Evolutionary conservation across 2,888 invertebrate genomes (phyloP), one percentile per base, ranked within the genome.

Genomic region (Drepanosiphum platanoidis): DNA sequence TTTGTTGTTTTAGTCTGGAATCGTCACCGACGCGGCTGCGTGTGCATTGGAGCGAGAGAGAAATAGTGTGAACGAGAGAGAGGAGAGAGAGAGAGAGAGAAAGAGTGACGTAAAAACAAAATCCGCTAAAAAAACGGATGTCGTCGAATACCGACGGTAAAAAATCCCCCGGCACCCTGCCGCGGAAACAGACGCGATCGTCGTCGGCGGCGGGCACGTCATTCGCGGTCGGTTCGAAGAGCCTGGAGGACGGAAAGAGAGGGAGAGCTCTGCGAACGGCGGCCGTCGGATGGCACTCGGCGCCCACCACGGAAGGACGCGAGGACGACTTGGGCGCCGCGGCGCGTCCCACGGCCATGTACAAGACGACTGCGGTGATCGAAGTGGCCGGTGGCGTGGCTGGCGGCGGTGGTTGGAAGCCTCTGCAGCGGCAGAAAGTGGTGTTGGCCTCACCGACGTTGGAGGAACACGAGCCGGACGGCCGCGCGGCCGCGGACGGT

Each of bases 401-500:
- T 27, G 32, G 22, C n/a, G 64, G 32, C 7, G 27, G 74, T 18
- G 39, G 58, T 0, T 74, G 83, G 72, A 84, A 58, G 70, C 77
- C 84, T 11, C 36, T 84, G 22, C 75, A 75, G 22, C 15, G 64
- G 64, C 78, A 77, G 58, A 75, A 68, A 1, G 86, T 86, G 42
- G 64, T 82, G 42, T 74, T 74, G 68, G 39, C 61, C 15, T 42
- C 72, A 32, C 36, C 72, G 1, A 79, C 77, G 22, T 15, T 72
- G 46, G 77, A 72, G 15, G 72, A 78, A 11, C 80, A 72, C 46
- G 68, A 87, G 78, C 86, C 86, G 86, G 52, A 86, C 82, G 39
- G 87, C 79, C 61, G 87, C 82, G 61, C 86, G 64, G 30, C 82
- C 82, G 75, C 46, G 52, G 79, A 72, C 77, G 22, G 46, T 30